These are phyloP conservation scores for Liasis olivaceus DNA, from an alignment of 2,797 vertebrate genomes.

Conservation along the genomic window DNA sequence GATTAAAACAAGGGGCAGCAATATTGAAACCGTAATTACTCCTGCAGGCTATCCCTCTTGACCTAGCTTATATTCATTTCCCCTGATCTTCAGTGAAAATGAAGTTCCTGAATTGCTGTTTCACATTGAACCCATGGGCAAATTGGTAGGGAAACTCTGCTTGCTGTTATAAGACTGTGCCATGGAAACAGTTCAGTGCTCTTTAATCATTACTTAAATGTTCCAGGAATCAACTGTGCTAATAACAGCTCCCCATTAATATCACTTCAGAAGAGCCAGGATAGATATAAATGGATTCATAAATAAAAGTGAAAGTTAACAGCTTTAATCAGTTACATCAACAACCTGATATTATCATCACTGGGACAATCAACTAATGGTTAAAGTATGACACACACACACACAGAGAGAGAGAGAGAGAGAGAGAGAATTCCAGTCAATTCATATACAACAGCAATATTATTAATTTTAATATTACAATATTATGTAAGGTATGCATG, in stretches of 20 bases:
- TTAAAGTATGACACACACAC: conserved; percentile 34
- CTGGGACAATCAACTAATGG: conserved; percentile 20
- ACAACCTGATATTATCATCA: conserved; percentile 53
- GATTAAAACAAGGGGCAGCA: neutral
- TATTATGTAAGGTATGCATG: neutral
- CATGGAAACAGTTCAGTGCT: conserved; percentile 25
- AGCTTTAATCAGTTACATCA: conserved; percentile 38
- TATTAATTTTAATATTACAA: no score
- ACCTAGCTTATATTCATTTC: conserved; percentile 27
- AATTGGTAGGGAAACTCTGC: conserved; percentile 27
- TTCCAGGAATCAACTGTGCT: conserved; percentile 42
- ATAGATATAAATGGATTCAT: conserved; percentile 29
- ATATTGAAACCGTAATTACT: neutral
- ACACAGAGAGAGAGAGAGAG: conserved; percentile 9
- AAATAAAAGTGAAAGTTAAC: conserved; percentile 33
- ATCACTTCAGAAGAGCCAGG: neutral
- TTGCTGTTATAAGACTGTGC: conserved; percentile 8
- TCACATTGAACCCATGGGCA: conserved; percentile 15
- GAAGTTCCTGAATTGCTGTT: conserved; percentile 5
- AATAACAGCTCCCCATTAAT: conserved; percentile 30
- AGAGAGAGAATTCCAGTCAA: conserved; percentile 9
- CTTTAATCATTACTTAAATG: conserved; percentile 40
- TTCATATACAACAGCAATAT: neutral
- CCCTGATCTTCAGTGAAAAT: conserved; percentile 30
- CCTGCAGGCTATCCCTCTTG: conserved; percentile 9